phyloP scores from a whole-genome alignment of 2,888 invertebrate species.

The Heliconius hortense region DNA sequence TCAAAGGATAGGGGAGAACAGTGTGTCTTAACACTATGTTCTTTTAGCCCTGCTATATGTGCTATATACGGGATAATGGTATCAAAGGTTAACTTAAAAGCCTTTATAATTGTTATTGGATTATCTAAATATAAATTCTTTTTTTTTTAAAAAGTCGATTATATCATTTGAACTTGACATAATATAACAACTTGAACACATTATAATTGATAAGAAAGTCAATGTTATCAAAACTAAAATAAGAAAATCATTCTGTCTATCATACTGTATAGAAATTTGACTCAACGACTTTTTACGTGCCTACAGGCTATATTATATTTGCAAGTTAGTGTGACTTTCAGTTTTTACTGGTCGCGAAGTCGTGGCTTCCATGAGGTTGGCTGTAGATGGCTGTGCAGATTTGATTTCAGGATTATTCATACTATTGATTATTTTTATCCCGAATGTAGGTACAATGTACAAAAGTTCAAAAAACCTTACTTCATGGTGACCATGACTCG shows the following conservation, averaged over 20 bases:
- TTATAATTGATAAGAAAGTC: conserved; percentile 8
- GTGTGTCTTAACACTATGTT: neutral
- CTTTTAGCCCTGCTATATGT: neutral
- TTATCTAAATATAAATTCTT: neutral
- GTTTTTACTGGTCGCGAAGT: no score
- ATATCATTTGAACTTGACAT: conserved; percentile 10
- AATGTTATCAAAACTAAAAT: neutral
- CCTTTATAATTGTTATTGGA: neutral
- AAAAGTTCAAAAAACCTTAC: no score
- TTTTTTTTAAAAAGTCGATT: neutral
- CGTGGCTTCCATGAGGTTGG: no score
- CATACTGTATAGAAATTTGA: neutral
- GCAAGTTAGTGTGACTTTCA: no score
- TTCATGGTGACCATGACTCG: no score
- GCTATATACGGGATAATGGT: neutral
- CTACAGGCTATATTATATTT: no score
- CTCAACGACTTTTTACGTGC: no score
- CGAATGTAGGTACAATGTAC: no score
- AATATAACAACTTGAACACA: neutral
- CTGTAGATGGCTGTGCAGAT: no score
- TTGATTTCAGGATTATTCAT: no score
- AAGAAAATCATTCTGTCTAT: neutral
- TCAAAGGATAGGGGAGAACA: neutral
- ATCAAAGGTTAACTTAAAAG: neutral
- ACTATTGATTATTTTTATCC: no score